Evolutionary conservation across 2,888 invertebrate species (phyloP), one percentile per base, ranked within the genome.

Genomic region (Liopterus haemorrhoidalis): DNA sequence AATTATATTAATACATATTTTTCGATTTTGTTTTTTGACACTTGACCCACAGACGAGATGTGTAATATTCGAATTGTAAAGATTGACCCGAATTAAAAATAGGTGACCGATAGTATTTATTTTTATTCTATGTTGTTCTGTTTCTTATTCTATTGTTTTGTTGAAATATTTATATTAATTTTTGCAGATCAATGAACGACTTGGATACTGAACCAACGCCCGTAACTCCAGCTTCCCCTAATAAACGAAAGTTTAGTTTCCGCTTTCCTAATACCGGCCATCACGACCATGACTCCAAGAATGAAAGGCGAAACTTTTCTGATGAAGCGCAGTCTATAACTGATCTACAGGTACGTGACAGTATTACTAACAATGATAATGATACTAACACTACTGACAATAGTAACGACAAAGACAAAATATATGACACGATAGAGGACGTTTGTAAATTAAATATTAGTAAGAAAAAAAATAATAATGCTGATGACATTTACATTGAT

Each of bases 291-390:
- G 78, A 68, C 54, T 78, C 78, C 19, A 79, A 81, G 65, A 70
- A 72, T 8, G 85, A 87, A 59, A 74, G 87, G 55, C 79, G 91
- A 53, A 92, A 91, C 60, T 94, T 92, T 64, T 86, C 90, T 28
- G 91, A 93, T 59, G 92, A 93, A 71, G 83, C 88, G 11, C 81
- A 87, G 56, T 73, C 80, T 60, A 85, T 91, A 53, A 85, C 86
- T 8, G 89, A 92, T 65, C 81, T 93, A 60, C 91, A 92, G 81
- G 92, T 91, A 73, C 62, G 65, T 58, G 50, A 44, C 50, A 8
- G 15, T 5, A 28, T 8, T 8, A 14, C 28, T 8, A n/a, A n/a
- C 5, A 28, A 14, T 28, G 28, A 32, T 8, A 12, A 15, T 16
- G 16, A 32, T 32, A 12, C 14, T 15, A 8, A 2, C n/a, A 16